phyloP scores from a whole-genome alignment of 1,140 invertebrate species.

The Dendroctonus ponderosae region DNA sequence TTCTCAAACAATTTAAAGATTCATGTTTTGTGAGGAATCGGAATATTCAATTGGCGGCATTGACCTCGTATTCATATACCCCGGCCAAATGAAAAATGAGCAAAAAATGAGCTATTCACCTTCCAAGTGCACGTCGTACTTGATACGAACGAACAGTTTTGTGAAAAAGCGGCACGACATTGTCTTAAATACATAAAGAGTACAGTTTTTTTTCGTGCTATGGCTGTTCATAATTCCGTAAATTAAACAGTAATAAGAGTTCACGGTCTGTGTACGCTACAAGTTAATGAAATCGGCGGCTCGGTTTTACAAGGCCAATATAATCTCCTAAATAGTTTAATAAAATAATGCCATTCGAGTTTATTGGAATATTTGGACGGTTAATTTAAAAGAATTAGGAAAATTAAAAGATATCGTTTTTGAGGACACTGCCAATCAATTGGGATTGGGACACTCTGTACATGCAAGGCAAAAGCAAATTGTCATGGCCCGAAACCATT shows the following conservation, averaged over 20 bases:
- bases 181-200: slow-evolving; percentile 19
- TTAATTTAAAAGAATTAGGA: too few species aligned
- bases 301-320: slow-evolving; percentile 27
- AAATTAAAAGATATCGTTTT: too few species aligned
- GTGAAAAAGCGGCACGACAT: slow-evolving; percentile 16
- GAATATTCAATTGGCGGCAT: too few species aligned
- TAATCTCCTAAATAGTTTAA: slow-evolving; percentile 16
- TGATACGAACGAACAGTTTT: slow-evolving; percentile 1
- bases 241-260: slow-evolving; percentile 33
- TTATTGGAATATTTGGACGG: slow-evolving; percentile 10
- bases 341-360: neutral
- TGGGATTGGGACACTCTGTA: neutral
- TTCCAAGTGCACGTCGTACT: too few species aligned
- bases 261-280: slow-evolving; percentile 31
- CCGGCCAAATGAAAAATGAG: too few species aligned
- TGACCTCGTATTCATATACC: too few species aligned
- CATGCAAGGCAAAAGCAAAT: too few species aligned
- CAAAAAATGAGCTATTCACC: too few species aligned
- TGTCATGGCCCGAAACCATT: too few species aligned
- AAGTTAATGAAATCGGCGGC: slow-evolving; percentile 32
- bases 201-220: slow-evolving; percentile 12
- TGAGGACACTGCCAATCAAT: too few species aligned
- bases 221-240: slow-evolving; percentile 22
- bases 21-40: too few species aligned
- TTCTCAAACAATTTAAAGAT: too few species aligned